Conservation (phyloP, 2,797 vertebrate genomes). For the Siniperca undulata region DNA sequence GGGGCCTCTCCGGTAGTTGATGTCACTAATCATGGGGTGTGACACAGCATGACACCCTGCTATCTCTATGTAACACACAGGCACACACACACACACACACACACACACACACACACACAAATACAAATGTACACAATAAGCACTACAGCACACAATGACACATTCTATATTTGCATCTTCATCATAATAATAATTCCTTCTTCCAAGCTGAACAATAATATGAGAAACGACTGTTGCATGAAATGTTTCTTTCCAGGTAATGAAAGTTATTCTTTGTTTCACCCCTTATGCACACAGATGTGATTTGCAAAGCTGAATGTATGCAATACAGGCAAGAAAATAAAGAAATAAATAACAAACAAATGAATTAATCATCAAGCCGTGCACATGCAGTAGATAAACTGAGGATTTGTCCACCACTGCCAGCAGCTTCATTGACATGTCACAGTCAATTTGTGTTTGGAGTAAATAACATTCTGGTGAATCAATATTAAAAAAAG, state of each 20-base stretch:
- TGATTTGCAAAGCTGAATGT: conserved; percentile 16
- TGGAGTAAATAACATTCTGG: background rate
- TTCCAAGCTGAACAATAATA: conserved; percentile 52
- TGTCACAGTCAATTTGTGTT: conserved; percentile 1
- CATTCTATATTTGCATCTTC: conserved; percentile 66
- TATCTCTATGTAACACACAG: conserved; percentile 56
- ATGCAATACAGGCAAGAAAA: background rate
- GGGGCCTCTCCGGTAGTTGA: conserved; percentile 58
- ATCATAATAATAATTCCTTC: conserved; percentile 47
- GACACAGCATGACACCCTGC: conserved; percentile 74
- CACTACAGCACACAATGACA: conserved; percentile 12
- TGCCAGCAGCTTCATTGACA: background rate
- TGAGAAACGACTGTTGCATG: conserved; percentile 47
- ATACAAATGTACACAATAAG: background rate
- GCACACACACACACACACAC: conserved; percentile 12
- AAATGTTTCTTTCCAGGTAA: conserved; percentile 44
- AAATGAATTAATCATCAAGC: conserved; percentile 14
- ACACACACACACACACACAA: conserved; percentile 21
- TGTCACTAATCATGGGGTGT: conserved; percentile 77
- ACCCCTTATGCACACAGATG: conserved; percentile 10
- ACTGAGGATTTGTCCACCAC: background rate
- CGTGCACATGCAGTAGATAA: background rate
- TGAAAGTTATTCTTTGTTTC: conserved; percentile 37
- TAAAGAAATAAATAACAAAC: background rate
- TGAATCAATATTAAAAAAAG: background rate